Evolutionary conservation across 2,888 invertebrate species (phyloP).

Genomic region (Polia nebulosa): DNA sequence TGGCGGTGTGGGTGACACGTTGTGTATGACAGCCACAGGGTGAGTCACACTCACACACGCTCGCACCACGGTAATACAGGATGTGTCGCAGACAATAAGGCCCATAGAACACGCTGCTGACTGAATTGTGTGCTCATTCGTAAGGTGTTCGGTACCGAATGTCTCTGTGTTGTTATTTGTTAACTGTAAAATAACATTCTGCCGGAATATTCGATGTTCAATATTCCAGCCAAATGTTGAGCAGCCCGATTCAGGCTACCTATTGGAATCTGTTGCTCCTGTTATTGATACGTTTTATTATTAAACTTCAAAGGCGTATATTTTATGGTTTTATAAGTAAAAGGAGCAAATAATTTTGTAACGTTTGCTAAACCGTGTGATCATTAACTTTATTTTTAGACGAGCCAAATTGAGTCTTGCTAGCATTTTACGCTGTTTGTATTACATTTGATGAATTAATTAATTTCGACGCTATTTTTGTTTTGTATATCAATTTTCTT

Average conservation of each 20-base stretch:
- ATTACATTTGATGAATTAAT: not conserved
- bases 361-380: not conserved
- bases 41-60: constrained; percentile 64
- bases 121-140: constrained; percentile 70
- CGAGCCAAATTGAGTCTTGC: constrained; percentile 8
- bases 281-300: constrained; percentile 11
- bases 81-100: constrained; percentile 68
- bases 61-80: constrained; percentile 68
- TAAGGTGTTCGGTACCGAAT: constrained; percentile 60
- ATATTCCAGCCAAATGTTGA: constrained; percentile 28
- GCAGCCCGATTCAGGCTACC: constrained; percentile 12
- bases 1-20: constrained; percentile 69
- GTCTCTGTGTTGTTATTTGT: constrained; percentile 51
- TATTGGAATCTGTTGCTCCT: constrained; percentile 20
- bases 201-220: constrained; percentile 31
- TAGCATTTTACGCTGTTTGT: not conserved
- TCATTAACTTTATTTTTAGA: constrained; percentile 14
- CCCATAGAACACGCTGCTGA: constrained; percentile 57
- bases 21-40: constrained; percentile 30
- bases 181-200: constrained; percentile 48
- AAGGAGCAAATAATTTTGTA: constrained; percentile 17
- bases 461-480: not conserved
- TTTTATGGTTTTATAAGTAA: not conserved
- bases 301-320: constrained; percentile 17
- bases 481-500: no score